Conservation (phyloP, 2,888 invertebrate species). For the Eristalis intricaria region DNA sequence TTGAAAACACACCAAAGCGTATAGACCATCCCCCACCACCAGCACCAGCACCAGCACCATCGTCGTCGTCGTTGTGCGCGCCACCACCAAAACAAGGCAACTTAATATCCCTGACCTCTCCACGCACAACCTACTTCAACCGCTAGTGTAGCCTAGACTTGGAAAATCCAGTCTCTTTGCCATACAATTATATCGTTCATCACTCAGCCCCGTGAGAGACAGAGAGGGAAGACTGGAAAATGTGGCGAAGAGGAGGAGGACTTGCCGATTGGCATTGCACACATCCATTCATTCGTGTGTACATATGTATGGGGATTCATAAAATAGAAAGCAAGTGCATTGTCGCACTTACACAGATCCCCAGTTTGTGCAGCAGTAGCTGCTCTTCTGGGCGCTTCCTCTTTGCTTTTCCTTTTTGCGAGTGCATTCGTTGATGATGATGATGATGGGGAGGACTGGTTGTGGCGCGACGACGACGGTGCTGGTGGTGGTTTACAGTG, state of each 20-base stretch:
- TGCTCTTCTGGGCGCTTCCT: background rate
- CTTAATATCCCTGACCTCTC: constrained; percentile 44
- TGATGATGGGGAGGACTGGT: background rate
- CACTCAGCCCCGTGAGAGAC: background rate
- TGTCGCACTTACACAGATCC: constrained; percentile 58
- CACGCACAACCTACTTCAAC: constrained; percentile 32
- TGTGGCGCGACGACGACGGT: background rate
- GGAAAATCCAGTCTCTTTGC: constrained; percentile 38
- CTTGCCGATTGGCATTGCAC: constrained; percentile 20
- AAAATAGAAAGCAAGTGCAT: constrained; percentile 56
- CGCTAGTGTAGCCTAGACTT: constrained; percentile 33
- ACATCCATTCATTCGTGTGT: background rate
- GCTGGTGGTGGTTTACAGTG: constrained; percentile 30
- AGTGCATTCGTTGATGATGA: constrained; percentile 6
- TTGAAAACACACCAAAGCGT: background rate
- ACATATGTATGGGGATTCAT: background rate
- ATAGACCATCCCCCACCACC: background rate
- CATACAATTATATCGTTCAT: constrained; percentile 17
- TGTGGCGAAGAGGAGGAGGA: background rate
- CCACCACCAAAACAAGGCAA: constrained; percentile 10
- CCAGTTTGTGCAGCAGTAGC: constrained; percentile 41
- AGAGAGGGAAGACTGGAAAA: background rate
- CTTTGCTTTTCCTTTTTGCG: background rate
- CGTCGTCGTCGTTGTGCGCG: background rate
- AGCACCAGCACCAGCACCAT: background rate